Evolutionary conservation across 2,113 vertebrate species (phyloP).

Genomic region (Corythoichthys haematopterus): DNA sequence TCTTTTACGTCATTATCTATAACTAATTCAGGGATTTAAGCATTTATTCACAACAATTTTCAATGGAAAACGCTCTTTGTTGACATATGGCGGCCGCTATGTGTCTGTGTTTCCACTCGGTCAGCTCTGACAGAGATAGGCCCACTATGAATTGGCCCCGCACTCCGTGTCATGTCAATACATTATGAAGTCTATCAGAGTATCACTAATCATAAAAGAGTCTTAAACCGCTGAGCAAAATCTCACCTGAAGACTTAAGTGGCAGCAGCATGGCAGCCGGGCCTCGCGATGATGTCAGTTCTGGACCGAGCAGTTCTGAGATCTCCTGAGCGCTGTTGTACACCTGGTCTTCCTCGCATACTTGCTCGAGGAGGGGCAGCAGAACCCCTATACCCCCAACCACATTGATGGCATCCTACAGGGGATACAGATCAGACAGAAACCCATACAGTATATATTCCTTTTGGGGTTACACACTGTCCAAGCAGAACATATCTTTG

Average conservation of each 20-base stretch:
- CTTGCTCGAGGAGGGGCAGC: slow-evolving; percentile 86
- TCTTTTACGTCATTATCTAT: too few species aligned
- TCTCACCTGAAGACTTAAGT: slow-evolving; percentile 82
- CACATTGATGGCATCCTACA: slow-evolving; percentile 88
- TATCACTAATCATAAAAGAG: too few species aligned
- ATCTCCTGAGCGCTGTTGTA: slow-evolving; percentile 74
- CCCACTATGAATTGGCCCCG: too few species aligned
- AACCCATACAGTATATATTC: background rate
- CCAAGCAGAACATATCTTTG: background rate
- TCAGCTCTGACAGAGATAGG: too few species aligned
- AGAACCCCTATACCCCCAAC: slow-evolving; percentile 86
- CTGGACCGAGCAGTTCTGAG: slow-evolving; percentile 84
- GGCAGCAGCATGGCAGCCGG: slow-evolving; percentile 82
- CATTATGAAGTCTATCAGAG: too few species aligned
- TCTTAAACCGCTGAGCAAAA: background rate
- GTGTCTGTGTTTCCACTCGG: too few species aligned
- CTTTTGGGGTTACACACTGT: background rate
- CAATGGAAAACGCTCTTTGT: too few species aligned
- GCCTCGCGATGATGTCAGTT: slow-evolving; percentile 81
- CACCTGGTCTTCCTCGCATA: slow-evolving; percentile 73
- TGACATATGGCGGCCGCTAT: too few species aligned
- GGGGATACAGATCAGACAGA: background rate
- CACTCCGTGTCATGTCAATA: too few species aligned
- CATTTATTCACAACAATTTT: too few species aligned
- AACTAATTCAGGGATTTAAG: too few species aligned